Evolutionary conservation across 2,888 invertebrate species (phyloP).

Genomic region (Cosmorhoe ocellata): DNA sequence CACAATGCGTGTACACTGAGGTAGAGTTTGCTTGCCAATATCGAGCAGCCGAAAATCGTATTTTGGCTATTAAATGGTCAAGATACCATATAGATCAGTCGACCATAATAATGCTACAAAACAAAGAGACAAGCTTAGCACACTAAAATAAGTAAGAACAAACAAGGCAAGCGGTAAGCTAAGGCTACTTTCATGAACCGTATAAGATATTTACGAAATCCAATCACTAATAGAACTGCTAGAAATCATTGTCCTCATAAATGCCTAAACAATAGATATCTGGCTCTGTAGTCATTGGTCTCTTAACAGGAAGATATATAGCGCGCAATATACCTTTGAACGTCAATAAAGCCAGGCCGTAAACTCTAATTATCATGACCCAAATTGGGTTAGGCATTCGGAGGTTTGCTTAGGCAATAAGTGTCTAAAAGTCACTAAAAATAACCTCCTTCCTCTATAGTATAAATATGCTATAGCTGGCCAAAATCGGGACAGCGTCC

Average conservation of each 20-base stretch:
- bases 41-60: too few relatives aligned
- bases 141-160: too few relatives aligned
- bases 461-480: too few relatives aligned
- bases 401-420: conserved; percentile 4
- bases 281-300: neutral
- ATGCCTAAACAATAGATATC: neutral
- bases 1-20: neutral
- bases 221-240: neutral
- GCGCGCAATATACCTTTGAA: neutral
- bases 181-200: too few relatives aligned
- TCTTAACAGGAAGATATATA: neutral
- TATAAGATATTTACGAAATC: too few relatives aligned
- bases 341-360: neutral
- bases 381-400: conserved; percentile 3
- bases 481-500: too few relatives aligned
- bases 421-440: conserved; percentile 3
- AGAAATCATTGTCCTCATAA: neutral
- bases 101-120: too few relatives aligned
- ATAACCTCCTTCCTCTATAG: neutral
- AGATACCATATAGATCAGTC: too few relatives aligned
- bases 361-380: conserved; percentile 8
- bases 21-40: too few relatives aligned
- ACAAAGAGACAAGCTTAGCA: too few relatives aligned
- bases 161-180: too few relatives aligned
- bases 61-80: too few relatives aligned